phyloP scores from a whole-genome alignment of 2,888 invertebrate species.

The Eupithecia exiguata region DNA sequence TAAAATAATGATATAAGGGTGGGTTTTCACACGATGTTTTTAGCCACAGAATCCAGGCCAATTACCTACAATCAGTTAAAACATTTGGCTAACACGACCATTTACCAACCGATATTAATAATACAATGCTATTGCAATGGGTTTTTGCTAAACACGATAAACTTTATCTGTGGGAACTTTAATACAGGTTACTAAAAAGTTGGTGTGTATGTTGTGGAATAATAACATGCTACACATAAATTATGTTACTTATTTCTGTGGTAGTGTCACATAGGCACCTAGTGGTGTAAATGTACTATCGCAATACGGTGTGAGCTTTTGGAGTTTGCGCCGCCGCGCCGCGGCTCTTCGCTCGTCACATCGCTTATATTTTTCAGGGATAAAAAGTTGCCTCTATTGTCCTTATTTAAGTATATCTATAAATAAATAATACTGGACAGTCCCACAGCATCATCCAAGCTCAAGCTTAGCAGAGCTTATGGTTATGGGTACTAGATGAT shows the following conservation, averaged over 20 bases:
- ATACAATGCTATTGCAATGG: not conserved
- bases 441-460: no score
- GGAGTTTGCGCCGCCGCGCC: not conserved
- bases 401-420: no score
- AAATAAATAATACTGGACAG: no score
- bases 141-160: slow-evolving; percentile 6
- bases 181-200: not conserved
- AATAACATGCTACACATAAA: not conserved
- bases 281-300: not conserved
- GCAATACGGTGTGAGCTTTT: not conserved
- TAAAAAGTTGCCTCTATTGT: no score
- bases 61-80: slow-evolving; percentile 10
- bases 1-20: not conserved
- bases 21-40: not conserved
- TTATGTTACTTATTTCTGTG: not conserved
- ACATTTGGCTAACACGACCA: not conserved
- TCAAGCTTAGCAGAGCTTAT: no score
- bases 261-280: not conserved
- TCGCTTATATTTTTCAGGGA: not conserved
- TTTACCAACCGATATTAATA: not conserved
- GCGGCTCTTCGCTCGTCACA: not conserved
- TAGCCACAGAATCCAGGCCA: slow-evolving; percentile 4
- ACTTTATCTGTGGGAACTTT: slow-evolving; percentile 3
- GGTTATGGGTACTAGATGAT: no score
- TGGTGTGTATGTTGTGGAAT: not conserved